phyloP scores from a whole-genome alignment of 2,888 invertebrate species.

The Cheilosia scutellata region DNA sequence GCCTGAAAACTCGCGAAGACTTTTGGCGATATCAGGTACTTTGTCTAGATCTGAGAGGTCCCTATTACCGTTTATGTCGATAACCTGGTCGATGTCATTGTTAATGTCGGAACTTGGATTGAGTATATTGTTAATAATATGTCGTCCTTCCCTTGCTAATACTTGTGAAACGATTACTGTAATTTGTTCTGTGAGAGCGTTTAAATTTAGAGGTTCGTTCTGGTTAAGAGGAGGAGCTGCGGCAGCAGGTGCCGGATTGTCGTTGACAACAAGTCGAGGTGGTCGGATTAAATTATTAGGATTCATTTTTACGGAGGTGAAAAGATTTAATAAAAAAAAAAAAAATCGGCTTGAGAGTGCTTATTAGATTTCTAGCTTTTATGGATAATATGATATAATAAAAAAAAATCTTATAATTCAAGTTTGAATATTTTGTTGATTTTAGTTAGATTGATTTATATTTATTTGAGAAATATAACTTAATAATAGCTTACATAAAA shows the following conservation, averaged over 20 bases:
- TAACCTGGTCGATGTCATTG: slow-evolving; percentile 2
- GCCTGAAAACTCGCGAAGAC: slow-evolving; percentile 26
- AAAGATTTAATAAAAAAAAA: not conserved
- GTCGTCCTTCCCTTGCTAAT: not conserved
- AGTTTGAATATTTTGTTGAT: not conserved
- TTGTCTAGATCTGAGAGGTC: slow-evolving; percentile 5
- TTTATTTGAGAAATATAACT: slow-evolving; percentile 15
- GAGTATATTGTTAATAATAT: slow-evolving; percentile 3
- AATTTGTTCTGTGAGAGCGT: slow-evolving; percentile 10
- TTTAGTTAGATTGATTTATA: not conserved
- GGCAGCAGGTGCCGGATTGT: slow-evolving; percentile 9
- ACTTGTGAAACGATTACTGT: slow-evolving; percentile 11
- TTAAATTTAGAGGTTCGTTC: slow-evolving; percentile 5
- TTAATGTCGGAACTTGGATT: not conserved
- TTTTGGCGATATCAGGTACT: slow-evolving; percentile 15
- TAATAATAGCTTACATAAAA: slow-evolving; percentile 11
- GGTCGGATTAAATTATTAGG: slow-evolving; percentile 25
- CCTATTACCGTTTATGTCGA: slow-evolving; percentile 2
- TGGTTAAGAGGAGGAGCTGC: slow-evolving; percentile 6
- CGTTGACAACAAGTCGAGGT: slow-evolving; percentile 1
- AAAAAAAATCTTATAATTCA: not conserved
- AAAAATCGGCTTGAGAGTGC: slow-evolving; percentile 1
- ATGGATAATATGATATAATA: not conserved
- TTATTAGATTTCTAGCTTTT: slow-evolving; percentile 6
- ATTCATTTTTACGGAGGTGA: not conserved